phyloP scores from a whole-genome alignment of 2,888 invertebrate genomes.

The Eupithecia inturbata region DNA sequence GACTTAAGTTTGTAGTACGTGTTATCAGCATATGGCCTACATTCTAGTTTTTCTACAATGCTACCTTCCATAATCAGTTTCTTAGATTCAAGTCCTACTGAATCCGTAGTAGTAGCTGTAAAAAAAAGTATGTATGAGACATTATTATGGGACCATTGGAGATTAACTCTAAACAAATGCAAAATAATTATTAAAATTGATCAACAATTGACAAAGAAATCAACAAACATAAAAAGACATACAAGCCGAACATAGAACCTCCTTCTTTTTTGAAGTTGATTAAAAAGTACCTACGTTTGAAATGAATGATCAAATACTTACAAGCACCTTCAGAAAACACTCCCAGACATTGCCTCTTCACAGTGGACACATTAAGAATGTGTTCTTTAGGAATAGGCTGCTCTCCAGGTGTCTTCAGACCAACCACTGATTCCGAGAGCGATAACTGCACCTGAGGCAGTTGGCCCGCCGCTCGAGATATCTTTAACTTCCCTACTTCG shows the following conservation, averaged over 20 bases:
- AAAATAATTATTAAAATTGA: background rate
- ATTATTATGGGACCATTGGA: no score
- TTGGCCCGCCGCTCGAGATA: constrained; percentile 91
- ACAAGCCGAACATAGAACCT: background rate
- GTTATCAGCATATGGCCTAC: constrained; percentile 93
- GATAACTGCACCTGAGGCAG: constrained; percentile 95
- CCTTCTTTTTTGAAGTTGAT: no score
- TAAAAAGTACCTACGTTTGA: no score
- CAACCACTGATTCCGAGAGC: constrained; percentile 91
- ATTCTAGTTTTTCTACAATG: constrained; percentile 98
- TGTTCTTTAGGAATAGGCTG: constrained; percentile 95
- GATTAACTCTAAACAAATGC: no score
- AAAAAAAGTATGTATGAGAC: constrained; percentile 31
- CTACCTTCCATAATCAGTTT: constrained; percentile 96
- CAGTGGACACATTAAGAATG: constrained; percentile 94
- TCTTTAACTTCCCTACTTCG: constrained; percentile 96
- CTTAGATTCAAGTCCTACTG: constrained; percentile 90
- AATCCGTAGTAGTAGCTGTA: constrained; percentile 86
- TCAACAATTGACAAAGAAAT: background rate
- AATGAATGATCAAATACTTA: constrained; percentile 69
- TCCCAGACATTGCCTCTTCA: constrained; percentile 95
- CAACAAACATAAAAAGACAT: background rate
- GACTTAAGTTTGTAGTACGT: constrained; percentile 96
- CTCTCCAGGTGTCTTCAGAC: constrained; percentile 90
- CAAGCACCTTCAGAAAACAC: constrained; percentile 94